phyloP scores from a whole-genome alignment of 2,797 vertebrate species.

The Microctenopoma lineatum region DNA sequence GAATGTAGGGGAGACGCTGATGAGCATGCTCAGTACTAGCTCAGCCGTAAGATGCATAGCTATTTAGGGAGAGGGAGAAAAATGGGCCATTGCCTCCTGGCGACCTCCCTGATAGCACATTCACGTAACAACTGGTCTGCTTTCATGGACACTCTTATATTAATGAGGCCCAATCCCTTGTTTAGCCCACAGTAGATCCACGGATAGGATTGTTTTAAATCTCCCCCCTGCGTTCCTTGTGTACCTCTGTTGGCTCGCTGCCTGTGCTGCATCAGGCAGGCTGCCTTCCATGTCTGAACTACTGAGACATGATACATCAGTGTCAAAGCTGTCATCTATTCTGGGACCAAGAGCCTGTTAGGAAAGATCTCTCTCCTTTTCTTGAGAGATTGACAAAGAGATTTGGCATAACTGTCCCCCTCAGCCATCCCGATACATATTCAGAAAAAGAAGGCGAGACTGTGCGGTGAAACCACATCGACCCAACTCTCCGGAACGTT shows the following conservation, averaged over 20 bases:
- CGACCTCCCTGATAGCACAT: slow-evolving; percentile 52
- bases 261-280: slow-evolving; percentile 44
- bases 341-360: slow-evolving; percentile 43
- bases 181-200: slow-evolving; percentile 72
- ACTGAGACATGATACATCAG: slow-evolving; percentile 61
- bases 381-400: slow-evolving; percentile 45
- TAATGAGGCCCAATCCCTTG: slow-evolving; percentile 75
- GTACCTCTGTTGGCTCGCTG: slow-evolving; percentile 48
- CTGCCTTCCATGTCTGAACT: slow-evolving; percentile 42
- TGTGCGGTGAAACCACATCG: slow-evolving; percentile 14
- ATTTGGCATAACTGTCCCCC: slow-evolving; percentile 40
- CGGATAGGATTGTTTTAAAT: slow-evolving; percentile 75
- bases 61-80: slow-evolving; percentile 46
- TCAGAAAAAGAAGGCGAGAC: slow-evolving; percentile 21
- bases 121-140: slow-evolving; percentile 63
- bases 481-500: slow-evolving; percentile 8
- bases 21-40: slow-evolving; percentile 49
- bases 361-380: slow-evolving; percentile 32
- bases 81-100: slow-evolving; percentile 66
- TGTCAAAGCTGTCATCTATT: slow-evolving; percentile 64
- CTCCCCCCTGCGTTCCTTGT: slow-evolving; percentile 12
- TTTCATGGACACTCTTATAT: slow-evolving; percentile 64
- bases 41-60: slow-evolving; percentile 43
- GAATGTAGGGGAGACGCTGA: slow-evolving; percentile 26
- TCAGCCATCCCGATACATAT: slow-evolving; percentile 42